Evolutionary conservation across 2,797 vertebrate genomes (phyloP).

Genomic region (Oreortyx pictus): DNA sequence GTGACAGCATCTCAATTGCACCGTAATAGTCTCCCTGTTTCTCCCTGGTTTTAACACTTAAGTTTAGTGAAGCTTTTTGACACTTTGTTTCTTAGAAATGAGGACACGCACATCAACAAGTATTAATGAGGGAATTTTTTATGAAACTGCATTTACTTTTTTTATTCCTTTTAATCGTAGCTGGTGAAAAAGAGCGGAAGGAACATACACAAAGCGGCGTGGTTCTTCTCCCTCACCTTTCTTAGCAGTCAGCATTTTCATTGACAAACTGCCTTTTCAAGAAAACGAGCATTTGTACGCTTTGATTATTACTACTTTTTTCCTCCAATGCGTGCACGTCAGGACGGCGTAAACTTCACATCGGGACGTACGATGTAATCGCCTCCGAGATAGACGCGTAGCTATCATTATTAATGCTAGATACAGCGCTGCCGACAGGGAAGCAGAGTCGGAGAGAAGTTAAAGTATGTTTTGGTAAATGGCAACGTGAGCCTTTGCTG

Average conservation of each 20-base stretch:
- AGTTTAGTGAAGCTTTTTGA: neutral
- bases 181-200: neutral
- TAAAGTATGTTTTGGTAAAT: neutral
- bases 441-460: neutral
- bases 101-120: neutral
- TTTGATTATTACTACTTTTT: neutral
- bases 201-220: neutral
- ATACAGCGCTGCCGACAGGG: neutral
- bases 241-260: neutral
- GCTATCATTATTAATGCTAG: neutral
- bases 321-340: neutral
- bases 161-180: neutral
- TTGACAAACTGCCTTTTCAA: neutral
- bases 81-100: fast-evolving
- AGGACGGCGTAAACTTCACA: neutral
- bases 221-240: neutral
- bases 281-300: neutral
- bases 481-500: neutral
- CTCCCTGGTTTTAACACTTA: neutral
- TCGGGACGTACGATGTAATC: neutral
- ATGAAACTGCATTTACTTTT: neutral
- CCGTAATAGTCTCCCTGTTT: neutral
- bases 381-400: neutral
- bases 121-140: neutral
- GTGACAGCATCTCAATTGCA: neutral